A percentile compares a stretch with the other conserved stretches of the same genome.
These are phyloP conservation scores for Smittia aterrima DNA, from an alignment of 2,888 invertebrate genomes.

Conservation along the genomic window DNA sequence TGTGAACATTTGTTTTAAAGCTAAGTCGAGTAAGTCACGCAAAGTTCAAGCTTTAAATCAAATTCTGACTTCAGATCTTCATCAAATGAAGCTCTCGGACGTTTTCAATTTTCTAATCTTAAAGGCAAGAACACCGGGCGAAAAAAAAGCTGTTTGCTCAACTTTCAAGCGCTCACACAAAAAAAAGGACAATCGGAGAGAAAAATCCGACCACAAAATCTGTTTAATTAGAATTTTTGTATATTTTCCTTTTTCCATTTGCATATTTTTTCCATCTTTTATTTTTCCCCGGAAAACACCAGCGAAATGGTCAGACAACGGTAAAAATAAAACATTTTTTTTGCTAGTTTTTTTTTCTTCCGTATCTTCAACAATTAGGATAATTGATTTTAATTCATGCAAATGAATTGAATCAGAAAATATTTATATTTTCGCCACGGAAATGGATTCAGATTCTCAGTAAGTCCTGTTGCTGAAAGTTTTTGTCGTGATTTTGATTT, in stretches of 20 bases:
- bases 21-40: not conserved
- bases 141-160: not conserved
- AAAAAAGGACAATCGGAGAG: constrained; percentile 13
- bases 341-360: not conserved
- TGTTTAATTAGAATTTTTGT: constrained; percentile 34
- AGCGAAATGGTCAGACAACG: constrained; percentile 7
- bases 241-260: constrained; percentile 20
- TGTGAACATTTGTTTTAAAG: not conserved
- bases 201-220: constrained; percentile 15
- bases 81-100: too few relatives aligned
- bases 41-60: too few relatives aligned
- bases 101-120: too few relatives aligned
- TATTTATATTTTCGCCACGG: not conserved
- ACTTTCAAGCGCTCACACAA: not conserved
- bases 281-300: constrained; percentile 4
- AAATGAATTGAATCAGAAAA: constrained; percentile 20
- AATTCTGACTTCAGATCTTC: not conserved
- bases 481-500: not conserved
- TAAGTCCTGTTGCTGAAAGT: constrained; percentile 2
- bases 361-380: constrained; percentile 26
- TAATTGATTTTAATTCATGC: constrained; percentile 37
- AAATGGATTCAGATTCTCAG: not conserved
- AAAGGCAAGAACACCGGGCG: not conserved
- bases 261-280: constrained; percentile 33
- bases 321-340: constrained; percentile 26